phyloP scores from a whole-genome alignment of 1,140 invertebrate species.

The Dreissena polymorpha region DNA sequence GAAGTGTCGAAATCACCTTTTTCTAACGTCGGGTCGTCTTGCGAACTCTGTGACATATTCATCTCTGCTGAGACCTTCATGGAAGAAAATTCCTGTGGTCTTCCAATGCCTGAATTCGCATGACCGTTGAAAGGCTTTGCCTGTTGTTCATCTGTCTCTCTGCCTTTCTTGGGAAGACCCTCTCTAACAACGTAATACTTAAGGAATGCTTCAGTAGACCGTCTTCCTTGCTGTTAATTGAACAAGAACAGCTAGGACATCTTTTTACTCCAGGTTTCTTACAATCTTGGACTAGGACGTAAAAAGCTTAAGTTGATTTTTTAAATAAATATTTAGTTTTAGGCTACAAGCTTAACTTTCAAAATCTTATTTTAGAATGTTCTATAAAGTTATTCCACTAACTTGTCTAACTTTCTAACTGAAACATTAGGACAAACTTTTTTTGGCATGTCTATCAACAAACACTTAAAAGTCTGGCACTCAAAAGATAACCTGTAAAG shows the following conservation, averaged over 20 bases:
- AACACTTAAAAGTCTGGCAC: neutral
- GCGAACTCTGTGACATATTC: neutral
- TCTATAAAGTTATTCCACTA: neutral
- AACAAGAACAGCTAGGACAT: neutral
- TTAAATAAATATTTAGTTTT: neutral
- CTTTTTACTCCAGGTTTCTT: neutral
- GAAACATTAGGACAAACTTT: no score
- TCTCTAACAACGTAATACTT: conserved; percentile 41
- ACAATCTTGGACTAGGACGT: neutral
- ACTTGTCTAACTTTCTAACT: neutral
- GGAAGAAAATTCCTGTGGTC: no score
- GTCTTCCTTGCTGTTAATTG: conserved; percentile 38
- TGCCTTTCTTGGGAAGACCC: conserved; percentile 9
- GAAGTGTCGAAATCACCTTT: neutral
- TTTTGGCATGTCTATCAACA: neutral
- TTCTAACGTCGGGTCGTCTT: neutral
- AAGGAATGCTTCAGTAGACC: conserved; percentile 43
- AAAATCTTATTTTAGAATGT: neutral
- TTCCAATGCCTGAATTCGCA: neutral
- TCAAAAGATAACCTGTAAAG: neutral
- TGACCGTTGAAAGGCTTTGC: neutral
- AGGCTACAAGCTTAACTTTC: neutral
- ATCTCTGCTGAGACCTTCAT: neutral
- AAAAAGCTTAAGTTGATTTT: neutral
- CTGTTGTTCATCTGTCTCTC: neutral